A percentile compares a stretch with the other conserved stretches of the same genome.
These are phyloP conservation scores for Aphelocoma coerulescens DNA, from an alignment of 2,113 vertebrate genomes.

Conservation along the genomic window DNA sequence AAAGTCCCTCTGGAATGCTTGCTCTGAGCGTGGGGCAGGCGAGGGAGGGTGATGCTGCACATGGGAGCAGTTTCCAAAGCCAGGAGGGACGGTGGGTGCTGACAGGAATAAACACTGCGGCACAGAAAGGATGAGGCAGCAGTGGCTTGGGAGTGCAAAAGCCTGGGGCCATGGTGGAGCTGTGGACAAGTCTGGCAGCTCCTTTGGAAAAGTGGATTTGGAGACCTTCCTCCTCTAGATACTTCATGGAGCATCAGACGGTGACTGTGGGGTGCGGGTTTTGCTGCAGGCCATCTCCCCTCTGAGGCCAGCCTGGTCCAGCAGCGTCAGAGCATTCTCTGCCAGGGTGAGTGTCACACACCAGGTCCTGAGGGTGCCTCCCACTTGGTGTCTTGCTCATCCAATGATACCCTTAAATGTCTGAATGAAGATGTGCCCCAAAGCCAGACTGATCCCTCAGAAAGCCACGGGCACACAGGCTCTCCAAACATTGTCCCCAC, in stretches of 20 bases:
- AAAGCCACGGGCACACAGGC: rapidly evolving
- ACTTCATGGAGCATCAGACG: background rate
- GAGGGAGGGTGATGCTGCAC: background rate
- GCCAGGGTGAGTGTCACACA: background rate
- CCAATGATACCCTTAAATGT: background rate
- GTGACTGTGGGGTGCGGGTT: background rate
- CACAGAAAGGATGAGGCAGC: background rate
- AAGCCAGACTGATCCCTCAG: background rate
- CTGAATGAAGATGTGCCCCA: background rate
- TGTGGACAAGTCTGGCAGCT: background rate
- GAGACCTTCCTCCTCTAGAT: background rate
- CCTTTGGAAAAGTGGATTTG: background rate
- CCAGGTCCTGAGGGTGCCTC: background rate
- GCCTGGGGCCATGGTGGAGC: background rate
- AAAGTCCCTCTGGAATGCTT: background rate
- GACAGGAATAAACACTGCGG: background rate
- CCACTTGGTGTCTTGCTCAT: background rate
- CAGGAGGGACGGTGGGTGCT: background rate
- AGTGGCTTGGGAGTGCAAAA: background rate
- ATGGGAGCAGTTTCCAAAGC: background rate
- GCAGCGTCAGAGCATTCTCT: background rate
- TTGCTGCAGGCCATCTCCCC: background rate
- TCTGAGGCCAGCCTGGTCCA: background rate
- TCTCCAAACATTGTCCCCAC: background rate
- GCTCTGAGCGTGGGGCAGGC: background rate